phyloP scores from a whole-genome alignment of 1,140 invertebrate genomes.

The Lucilia sericata region DNA sequence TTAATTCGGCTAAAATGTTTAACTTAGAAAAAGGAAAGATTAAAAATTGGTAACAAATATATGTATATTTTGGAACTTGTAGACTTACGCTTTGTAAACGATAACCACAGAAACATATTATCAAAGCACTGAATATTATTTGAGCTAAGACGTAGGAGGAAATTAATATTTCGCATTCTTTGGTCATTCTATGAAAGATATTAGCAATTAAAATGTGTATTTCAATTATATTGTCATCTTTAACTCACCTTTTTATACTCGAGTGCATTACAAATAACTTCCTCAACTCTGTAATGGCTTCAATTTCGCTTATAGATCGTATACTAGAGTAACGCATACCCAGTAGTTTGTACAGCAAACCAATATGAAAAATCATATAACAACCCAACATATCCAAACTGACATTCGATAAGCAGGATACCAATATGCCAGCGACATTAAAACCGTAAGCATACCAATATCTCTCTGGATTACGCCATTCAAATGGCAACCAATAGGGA shows the following conservation, averaged over 20 bases:
- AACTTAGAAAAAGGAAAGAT: slow-evolving; percentile 35
- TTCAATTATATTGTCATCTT: not conserved
- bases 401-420: slow-evolving; percentile 57
- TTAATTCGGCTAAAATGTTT: slow-evolving; percentile 51
- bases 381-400: slow-evolving; percentile 59
- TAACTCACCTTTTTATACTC: slow-evolving; percentile 47
- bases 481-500: slow-evolving; percentile 58
- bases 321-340: slow-evolving; percentile 52
- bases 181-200: slow-evolving; percentile 51
- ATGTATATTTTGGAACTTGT: too few species aligned
- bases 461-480: slow-evolving; percentile 51
- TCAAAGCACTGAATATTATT: slow-evolving; percentile 60
- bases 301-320: not conserved
- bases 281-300: slow-evolving; percentile 49
- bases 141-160: slow-evolving; percentile 59
- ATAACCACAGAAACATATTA: slow-evolving; percentile 63
- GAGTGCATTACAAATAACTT: slow-evolving; percentile 54
- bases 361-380: slow-evolving; percentile 60
- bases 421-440: slow-evolving; percentile 53
- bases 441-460: slow-evolving; percentile 59
- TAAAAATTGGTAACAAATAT: too few species aligned
- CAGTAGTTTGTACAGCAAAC: slow-evolving; percentile 55
- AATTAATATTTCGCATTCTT: slow-evolving; percentile 53
- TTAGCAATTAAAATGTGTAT: not conserved
- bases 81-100: slow-evolving; percentile 51